Conservation (phyloP, 1,140 invertebrate genomes). For the Papilio xuthus region DNA sequence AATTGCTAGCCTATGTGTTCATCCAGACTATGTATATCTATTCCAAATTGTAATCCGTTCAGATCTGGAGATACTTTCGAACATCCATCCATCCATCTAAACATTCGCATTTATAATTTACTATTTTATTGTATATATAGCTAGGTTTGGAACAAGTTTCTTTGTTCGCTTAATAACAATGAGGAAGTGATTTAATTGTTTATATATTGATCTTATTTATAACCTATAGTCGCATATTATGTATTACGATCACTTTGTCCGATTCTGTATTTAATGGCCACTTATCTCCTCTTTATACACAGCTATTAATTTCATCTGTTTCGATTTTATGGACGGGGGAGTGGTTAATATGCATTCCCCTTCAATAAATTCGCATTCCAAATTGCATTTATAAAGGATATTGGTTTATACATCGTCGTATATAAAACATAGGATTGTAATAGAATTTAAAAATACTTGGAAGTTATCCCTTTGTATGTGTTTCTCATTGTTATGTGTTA, state of each 20-base stretch:
- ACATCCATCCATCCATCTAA: no score
- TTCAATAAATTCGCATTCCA: constrained; percentile 15
- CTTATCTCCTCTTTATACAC: constrained; percentile 39
- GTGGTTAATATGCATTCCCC: constrained; percentile 29
- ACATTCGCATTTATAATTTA: no score
- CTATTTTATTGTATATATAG: neutral
- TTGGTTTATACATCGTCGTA: constrained; percentile 40
- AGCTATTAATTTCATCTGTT: constrained; percentile 49
- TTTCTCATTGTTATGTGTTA: neutral
- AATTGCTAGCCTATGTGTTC: no score
- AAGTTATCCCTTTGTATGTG: constrained; percentile 12
- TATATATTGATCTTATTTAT: constrained; percentile 8
- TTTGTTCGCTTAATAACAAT: neutral
- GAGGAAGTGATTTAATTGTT: constrained; percentile 21
- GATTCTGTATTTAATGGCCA: constrained; percentile 38
- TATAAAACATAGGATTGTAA: neutral
- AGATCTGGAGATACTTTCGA: no score
- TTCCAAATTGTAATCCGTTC: no score
- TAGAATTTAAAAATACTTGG: neutral
- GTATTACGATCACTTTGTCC: constrained; percentile 40
- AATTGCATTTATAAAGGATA: constrained; percentile 33
- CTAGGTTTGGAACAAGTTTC: neutral
- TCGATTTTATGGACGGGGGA: constrained; percentile 31
- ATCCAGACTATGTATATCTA: no score
- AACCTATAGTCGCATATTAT: neutral